Evolutionary conservation across 2,797 vertebrate genomes (phyloP), one percentile per base, ranked within the genome.

Genomic region (Galagoides demidoff): DNA sequence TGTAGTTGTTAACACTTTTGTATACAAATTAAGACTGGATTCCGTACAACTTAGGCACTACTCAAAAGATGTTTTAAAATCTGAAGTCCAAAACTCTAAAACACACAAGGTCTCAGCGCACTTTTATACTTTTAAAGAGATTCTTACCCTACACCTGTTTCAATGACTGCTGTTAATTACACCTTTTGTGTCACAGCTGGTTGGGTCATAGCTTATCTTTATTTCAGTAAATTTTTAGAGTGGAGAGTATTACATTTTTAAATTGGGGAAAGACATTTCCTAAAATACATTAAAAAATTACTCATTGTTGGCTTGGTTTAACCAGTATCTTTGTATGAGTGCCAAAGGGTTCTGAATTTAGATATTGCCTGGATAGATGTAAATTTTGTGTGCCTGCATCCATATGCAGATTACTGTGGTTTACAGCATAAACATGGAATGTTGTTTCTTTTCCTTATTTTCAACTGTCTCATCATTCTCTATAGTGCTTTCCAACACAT

Each of bases 281-380:
- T 84, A 82, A 96, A 94, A 17, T 68, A 83, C 10, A 55, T 79
- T 55, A 27, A 79, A 91, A 74, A 73, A 84, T 45, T 85, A 57
- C 85, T 89, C 43, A 85, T n/a, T 31, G 20, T 49, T 90, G 77
- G 77, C 37, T 64, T 95, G 57, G 77, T 82, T 95, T 57, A 94
- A 78, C 49, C 63, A 61, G 29, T 76, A 27, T 90, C 85, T 89
- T 29, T 87, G 13, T 90, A 22, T 68, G 77, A 92, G 85, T 95
- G 94, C 96, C 96, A 96, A 95, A 97, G 92, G 90, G n/a, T 19
- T 59, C 49, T 73, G 59, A 82, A 70, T 89, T 73, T 43, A 91
- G 64, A 86, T 57, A 27, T n/a, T 92, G 81, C 87, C 89, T 84
- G 23, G 68, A 43, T 37, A 94, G 86, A 89, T 64, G 73, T 85